Base-by-base conservation (phyloP, 2,888 invertebrate genomes). In the Tribolium freemani region DNA sequence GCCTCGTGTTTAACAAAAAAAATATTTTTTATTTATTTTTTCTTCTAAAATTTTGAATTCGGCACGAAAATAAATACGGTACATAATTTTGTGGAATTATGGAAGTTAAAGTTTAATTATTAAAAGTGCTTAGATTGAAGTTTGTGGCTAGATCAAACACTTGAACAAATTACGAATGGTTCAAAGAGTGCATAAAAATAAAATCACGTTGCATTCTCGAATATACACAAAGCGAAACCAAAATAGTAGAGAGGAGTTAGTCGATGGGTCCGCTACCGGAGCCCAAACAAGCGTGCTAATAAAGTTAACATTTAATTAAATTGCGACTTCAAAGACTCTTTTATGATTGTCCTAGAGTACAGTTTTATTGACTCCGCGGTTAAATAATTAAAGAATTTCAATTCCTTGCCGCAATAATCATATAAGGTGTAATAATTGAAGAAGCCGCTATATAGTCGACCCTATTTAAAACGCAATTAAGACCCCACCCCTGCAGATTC, bases 381-480 rank as follows among this genome's bases (percentile, higher is more conserved):
- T 51, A 57, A 69, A 20, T 38, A 30, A 71, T 61, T 54, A 61
- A 26, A 30, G 26, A 58, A 48, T 46, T 46, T 44, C n/a, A 20
- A 13, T 20, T 50, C 21, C n/a, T 9, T 0, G n/a, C 9, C 13
- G 20, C 21, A 54, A 57, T 26, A 16, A 53, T 30, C 31, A 31
- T 38, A 51, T 21, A 51, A 16, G 5, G 16, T 13, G 48, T 64
- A 64, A 44, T 54, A 67, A 38, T 38, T 38, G 30, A 67, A 50
- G 45, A 56, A 61, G 54, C 21, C 9, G 63, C 38, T 38, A 57
- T 53, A 69, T 50, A 57, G 45, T 51, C 20, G 64, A 56, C 70
- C 74, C 76, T 72, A 76, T 76, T 78, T 76, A 76, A 77, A 78
- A 76, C 69, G 76, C 74, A 78, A 77, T 77, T 78, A 77, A 78